Evolutionary conservation across 2,113 vertebrate species (phyloP).

Genomic region (Myiozetetes cayanensis): DNA sequence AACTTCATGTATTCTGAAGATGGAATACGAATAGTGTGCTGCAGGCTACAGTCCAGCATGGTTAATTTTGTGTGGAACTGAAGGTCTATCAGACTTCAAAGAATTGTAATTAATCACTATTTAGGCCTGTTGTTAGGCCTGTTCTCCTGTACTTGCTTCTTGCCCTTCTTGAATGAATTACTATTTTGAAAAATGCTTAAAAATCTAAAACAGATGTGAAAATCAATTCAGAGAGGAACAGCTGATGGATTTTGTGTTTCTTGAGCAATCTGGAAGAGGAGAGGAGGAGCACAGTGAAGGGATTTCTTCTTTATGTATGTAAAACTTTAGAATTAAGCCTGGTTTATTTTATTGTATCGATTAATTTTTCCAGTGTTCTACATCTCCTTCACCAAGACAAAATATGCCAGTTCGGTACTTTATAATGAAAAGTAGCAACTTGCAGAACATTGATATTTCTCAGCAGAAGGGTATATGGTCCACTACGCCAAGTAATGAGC

Average conservation of each 20-base stretch:
- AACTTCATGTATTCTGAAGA: background rate
- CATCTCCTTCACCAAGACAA: conserved; percentile 70
- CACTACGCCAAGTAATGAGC: conserved; percentile 85
- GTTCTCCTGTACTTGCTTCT: background rate
- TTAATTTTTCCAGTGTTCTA: conserved; percentile 66
- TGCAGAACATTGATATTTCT: conserved; percentile 88
- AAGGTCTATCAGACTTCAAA: background rate
- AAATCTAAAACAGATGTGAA: background rate
- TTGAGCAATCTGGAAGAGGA: background rate
- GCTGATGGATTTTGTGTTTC: background rate
- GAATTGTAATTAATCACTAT: background rate
- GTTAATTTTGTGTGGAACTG: background rate
- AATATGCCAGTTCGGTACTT: conserved; percentile 82
- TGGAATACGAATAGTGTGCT: background rate
- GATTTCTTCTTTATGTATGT: background rate
- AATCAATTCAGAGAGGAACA: background rate
- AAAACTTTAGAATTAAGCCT: background rate
- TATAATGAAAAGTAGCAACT: conserved; percentile 91
- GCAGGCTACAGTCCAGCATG: background rate
- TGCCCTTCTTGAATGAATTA: background rate
- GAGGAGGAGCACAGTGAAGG: fast-evolving
- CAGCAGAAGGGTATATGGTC: conserved; percentile 93
- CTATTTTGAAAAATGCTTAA: background rate
- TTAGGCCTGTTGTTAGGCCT: background rate
- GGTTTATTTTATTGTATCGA: background rate